A percentile compares a stretch with the other conserved stretches of the same genome.
phyloP scores from a whole-genome alignment of 2,888 invertebrate species.

The Selenia dentaria region DNA sequence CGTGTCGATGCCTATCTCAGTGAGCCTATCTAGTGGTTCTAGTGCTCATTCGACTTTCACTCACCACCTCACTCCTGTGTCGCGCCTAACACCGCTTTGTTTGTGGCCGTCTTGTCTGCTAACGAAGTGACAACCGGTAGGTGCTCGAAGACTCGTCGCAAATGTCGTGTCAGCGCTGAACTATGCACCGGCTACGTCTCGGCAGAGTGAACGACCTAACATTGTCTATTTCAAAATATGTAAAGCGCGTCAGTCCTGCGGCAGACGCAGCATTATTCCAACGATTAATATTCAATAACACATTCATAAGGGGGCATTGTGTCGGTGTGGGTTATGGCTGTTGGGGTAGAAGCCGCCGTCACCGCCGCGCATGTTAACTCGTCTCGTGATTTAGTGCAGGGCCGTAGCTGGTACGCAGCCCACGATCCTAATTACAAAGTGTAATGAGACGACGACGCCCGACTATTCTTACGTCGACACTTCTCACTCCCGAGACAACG shows the following conservation, averaged over 20 bases:
- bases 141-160: constrained; percentile 34
- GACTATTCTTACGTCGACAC: constrained; percentile 48
- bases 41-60: constrained; percentile 75
- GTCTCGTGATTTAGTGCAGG: constrained; percentile 76
- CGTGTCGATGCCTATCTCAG: constrained; percentile 75
- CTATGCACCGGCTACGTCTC: constrained; percentile 35
- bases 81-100: constrained; percentile 58
- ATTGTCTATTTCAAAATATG: constrained; percentile 60
- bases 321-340: constrained; percentile 57
- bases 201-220: constrained; percentile 35
- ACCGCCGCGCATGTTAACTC: constrained; percentile 62
- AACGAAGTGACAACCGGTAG: constrained; percentile 47
- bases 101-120: constrained; percentile 56
- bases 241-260: constrained; percentile 52
- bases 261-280: constrained; percentile 46
- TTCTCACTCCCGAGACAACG: constrained; percentile 33
- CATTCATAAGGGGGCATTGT: constrained; percentile 64
- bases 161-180: constrained; percentile 32
- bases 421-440: constrained; percentile 80
- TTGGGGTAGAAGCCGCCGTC: constrained; percentile 46
- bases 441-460: constrained; percentile 70
- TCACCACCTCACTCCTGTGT: constrained; percentile 48
- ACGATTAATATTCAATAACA: constrained; percentile 74
- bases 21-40: constrained; percentile 63
- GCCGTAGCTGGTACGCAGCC: constrained; percentile 62